Evolutionary conservation across 2,888 invertebrate species (phyloP).

Genomic region (Fragum whitleyi): DNA sequence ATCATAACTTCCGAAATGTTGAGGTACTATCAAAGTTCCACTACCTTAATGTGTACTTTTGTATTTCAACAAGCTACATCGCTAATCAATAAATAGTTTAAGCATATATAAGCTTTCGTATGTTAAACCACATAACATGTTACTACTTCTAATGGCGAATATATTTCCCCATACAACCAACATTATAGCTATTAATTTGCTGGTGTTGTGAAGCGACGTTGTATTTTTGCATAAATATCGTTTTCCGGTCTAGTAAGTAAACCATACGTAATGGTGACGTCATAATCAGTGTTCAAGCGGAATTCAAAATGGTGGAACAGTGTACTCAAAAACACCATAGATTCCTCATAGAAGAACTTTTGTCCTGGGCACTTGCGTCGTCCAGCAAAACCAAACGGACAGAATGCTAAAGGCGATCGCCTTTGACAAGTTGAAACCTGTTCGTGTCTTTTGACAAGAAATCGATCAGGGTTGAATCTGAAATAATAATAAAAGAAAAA

Average conservation of each 20-base stretch:
- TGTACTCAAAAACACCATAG: slow-evolving; percentile 36
- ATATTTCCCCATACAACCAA: too few species aligned
- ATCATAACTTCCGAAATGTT: too few species aligned
- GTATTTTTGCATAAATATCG: slow-evolving; percentile 31
- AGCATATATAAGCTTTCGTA: too few species aligned
- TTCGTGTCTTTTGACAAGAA: neutral
- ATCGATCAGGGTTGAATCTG: slow-evolving; percentile 36
- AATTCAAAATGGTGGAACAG: slow-evolving; percentile 37
- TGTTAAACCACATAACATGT: too few species aligned
- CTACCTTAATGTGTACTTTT: too few species aligned
- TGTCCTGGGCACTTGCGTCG: slow-evolving; percentile 43
- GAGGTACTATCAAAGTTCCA: too few species aligned
- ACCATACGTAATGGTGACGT: slow-evolving; percentile 38
- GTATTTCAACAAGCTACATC: too few species aligned
- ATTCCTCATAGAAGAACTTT: slow-evolving; percentile 40
- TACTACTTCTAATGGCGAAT: too few species aligned
- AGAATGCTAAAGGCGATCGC: slow-evolving; percentile 38
- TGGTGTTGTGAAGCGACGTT: neutral
- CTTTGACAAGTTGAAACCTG: neutral
- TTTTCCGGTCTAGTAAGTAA: slow-evolving; percentile 43
- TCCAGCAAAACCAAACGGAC: slow-evolving; percentile 52
- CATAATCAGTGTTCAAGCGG: slow-evolving; percentile 14
- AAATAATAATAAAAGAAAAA: neutral
- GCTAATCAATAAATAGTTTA: too few species aligned
- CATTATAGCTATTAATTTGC: too few species aligned